A percentile compares a stretch with the other conserved stretches of the same genome.
Evolutionary conservation across 1,140 invertebrate genomes (phyloP).

Genomic region (Harpegnathos saltator): DNA sequence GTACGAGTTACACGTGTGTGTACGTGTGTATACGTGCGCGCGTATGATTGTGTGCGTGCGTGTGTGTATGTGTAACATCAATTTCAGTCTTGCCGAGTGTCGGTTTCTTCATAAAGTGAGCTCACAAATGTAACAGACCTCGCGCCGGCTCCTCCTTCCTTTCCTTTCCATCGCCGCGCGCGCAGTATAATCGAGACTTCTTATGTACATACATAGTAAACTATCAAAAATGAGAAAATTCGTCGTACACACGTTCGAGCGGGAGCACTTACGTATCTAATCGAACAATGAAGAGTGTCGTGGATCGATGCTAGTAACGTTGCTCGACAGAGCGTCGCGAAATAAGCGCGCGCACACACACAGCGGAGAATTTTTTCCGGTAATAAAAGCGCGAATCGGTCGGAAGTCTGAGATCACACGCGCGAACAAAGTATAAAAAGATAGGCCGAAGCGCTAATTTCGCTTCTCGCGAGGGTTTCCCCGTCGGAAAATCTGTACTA

Average conservation of each 20-base stretch:
- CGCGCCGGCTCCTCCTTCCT: background rate
- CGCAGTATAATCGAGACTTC: conserved; percentile 52
- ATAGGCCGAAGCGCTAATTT: no score
- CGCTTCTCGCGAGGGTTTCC: no score
- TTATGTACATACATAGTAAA: conserved; percentile 78
- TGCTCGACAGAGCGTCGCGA: no score
- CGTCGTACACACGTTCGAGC: conserved; percentile 56
- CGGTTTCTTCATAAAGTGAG: conserved; percentile 49
- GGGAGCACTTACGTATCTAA: conserved; percentile 50
- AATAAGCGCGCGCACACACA: no score
- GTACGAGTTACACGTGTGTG: background rate
- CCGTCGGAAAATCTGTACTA: no score
- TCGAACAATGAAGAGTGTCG: conserved; percentile 44
- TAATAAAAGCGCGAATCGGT: background rate
- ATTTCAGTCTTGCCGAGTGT: conserved; percentile 50
- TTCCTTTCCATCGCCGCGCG: background rate
- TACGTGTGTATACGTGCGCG: background rate
- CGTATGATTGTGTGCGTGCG: background rate
- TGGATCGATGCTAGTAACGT: background rate
- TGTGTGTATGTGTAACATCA: conserved; percentile 36
- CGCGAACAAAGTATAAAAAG: no score
- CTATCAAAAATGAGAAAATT: conserved; percentile 77
- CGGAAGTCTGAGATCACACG: conserved; percentile 9
- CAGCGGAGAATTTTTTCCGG: no score
- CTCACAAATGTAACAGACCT: conserved; percentile 67